Conservation (phyloP, 2,888 invertebrate genomes). For the Drosophila lutescens region DNA sequence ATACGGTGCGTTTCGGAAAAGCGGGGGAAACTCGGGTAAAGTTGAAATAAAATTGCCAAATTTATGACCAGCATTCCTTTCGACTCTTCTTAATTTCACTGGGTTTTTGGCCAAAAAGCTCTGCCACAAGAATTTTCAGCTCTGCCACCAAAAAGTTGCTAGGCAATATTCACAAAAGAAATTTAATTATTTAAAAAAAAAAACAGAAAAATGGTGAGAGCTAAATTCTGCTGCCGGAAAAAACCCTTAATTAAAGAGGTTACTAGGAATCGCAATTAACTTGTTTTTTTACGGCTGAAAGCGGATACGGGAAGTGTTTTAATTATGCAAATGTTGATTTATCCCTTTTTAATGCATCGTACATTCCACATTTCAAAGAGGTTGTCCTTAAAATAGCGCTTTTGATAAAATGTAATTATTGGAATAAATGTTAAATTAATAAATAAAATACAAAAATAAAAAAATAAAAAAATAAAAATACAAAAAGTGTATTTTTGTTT, state of each 20-base stretch:
- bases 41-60: slow-evolving; percentile 15
- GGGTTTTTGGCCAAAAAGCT: not conserved
- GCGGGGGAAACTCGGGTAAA: not conserved
- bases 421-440: too few species aligned
- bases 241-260: slow-evolving; percentile 5
- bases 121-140: slow-evolving; percentile 20
- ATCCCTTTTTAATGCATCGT: not conserved
- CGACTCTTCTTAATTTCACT: slow-evolving; percentile 9
- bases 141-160: slow-evolving; percentile 17
- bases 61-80: slow-evolving; percentile 31
- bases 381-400: too few species aligned
- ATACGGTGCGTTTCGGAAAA: not conserved
- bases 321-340: slow-evolving; percentile 7
- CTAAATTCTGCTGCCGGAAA: not conserved
- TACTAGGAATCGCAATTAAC: slow-evolving; percentile 13
- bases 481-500: too few species aligned
- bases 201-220: not conserved
- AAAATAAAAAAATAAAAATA: too few species aligned
- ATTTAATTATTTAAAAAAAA: slow-evolving; percentile 31
- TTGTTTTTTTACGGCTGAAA: not conserved
- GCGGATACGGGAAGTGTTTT: not conserved
- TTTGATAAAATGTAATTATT: too few species aligned
- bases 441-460: too few species aligned
- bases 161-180: slow-evolving; percentile 13
- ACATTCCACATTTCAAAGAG: not conserved